Percentiles rank a stretch among this genome's conserved stretches.
Conservation (phyloP, 2,113 vertebrate genomes). For the Cacatua alba region DNA sequence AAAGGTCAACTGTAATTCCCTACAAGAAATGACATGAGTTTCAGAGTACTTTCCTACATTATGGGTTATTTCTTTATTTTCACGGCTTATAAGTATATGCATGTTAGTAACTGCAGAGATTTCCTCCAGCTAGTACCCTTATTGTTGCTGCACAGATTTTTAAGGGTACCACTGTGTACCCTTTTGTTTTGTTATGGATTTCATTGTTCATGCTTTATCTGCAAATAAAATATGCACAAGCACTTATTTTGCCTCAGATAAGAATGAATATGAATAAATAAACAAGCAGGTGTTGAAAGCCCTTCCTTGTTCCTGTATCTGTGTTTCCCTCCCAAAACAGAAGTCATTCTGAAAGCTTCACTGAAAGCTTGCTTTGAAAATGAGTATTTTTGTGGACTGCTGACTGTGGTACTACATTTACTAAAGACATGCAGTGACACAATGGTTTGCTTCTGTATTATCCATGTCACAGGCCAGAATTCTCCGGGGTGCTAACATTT, state of each 20-base stretch:
- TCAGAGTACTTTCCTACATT: not conserved
- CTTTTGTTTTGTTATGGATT: not conserved
- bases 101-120: not conserved
- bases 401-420: constrained; percentile 3
- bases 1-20: not conserved
- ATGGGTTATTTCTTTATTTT: not conserved
- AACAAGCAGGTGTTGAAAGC: not conserved
- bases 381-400: constrained; percentile 39
- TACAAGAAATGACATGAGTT: not conserved
- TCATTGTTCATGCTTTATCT: not conserved
- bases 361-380: constrained; percentile 60
- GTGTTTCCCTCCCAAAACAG: not conserved
- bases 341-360: constrained; percentile 39
- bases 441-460: constrained; percentile 23
- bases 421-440: not conserved
- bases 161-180: not conserved
- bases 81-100: not conserved
- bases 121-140: not conserved
- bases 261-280: not conserved
- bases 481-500: constrained; percentile 20
- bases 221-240: not conserved
- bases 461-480: constrained; percentile 21
- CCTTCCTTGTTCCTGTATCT: not conserved
- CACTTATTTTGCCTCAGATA: not conserved
- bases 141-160: not conserved